Evolutionary conservation across 2,888 invertebrate species (phyloP), one percentile per base, ranked within the genome.

Genomic region (Sylvicola cinctus): DNA sequence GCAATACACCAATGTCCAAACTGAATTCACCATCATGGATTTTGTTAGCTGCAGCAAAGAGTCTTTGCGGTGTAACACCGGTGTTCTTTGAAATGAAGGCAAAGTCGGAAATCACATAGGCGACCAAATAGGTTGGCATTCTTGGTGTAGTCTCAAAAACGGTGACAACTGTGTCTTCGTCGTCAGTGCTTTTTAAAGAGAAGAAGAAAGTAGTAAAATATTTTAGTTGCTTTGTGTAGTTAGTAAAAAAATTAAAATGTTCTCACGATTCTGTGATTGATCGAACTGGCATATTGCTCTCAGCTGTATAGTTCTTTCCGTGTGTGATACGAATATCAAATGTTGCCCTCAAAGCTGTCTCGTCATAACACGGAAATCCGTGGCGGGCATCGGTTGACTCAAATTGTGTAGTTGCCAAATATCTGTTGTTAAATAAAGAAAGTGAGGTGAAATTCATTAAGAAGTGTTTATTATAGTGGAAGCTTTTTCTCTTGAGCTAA

Each of bases 81-180:
- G n/a, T 13, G n/a, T 2, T 3, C 15, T 25, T 17, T 47, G 48
- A 5, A 44, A 44, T 3, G 48, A 42, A 11, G 28, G 46, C 48
- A 42, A 69, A 68, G 43, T 66, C 61, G 2, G 69, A 70, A 1
- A 88, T 73, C 10, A 80, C 63, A 49, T 81, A 81, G 0, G 85
- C 85, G 3, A 84, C 61, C 11, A 85, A 60, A 46, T 90, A 88
- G 0, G 78, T 64, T 5, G 81, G 72, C 80, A 84, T 84, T 14
- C 60, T 54, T 1, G 60, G 50, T 0, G 70, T 66, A 29, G 62
- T 58, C 38, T 60, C 3, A 33, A 58, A 58, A 1, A 38, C 42
- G 0, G 58, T 58, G 3, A 39, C 38, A 3, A 45, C n/a, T n/a
- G n/a, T 45, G 16, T 27, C 16, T 11, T 28, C 34, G 4, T 30